Evolutionary conservation across 2,888 invertebrate species (phyloP).

Genomic region (Drosophila pseudotalamancana): DNA sequence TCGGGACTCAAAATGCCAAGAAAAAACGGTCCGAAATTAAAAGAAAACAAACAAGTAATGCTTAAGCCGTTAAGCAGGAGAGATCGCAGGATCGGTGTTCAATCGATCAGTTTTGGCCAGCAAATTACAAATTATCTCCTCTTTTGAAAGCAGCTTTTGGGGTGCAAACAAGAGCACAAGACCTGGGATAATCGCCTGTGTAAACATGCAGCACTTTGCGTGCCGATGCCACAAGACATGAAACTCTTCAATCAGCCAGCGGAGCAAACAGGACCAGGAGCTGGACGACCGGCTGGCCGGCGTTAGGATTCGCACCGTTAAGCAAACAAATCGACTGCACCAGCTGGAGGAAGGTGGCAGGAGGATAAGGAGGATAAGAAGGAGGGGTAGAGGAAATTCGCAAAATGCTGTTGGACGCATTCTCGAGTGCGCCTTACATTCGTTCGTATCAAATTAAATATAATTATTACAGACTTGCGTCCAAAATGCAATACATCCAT

Average conservation of each 20-base stretch:
- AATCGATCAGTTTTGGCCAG: conserved; percentile 60
- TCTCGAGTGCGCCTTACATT: conserved; percentile 51
- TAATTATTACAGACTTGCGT: conserved; percentile 61
- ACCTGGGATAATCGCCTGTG: conserved; percentile 77
- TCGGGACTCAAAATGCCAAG: conserved; percentile 33
- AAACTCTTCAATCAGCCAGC: conserved; percentile 63
- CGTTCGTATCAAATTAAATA: conserved; percentile 73
- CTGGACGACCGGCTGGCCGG: conserved; percentile 39
- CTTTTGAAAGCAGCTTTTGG: conserved; percentile 54
- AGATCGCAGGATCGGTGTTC: conserved; percentile 61
- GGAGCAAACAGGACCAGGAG: neutral
- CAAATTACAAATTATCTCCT: conserved; percentile 83
- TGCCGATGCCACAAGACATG: conserved; percentile 70
- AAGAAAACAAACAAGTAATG: conserved; percentile 65
- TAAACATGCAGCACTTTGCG: conserved; percentile 77
- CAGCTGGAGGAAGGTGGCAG: neutral
- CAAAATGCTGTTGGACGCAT: conserved; percentile 52
- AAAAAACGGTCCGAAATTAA: conserved; percentile 10
- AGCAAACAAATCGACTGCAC: conserved; percentile 62
- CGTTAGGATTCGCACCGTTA: conserved; percentile 79
- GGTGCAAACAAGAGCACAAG: conserved; percentile 36
- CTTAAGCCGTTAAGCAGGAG: conserved; percentile 59
- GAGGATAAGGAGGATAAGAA: neutral
- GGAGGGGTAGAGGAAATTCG: conserved; percentile 2
- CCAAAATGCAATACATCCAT: conserved; percentile 55